Conservation (phyloP, 2,888 invertebrate genomes). For the Cephonodes hylas region DNA sequence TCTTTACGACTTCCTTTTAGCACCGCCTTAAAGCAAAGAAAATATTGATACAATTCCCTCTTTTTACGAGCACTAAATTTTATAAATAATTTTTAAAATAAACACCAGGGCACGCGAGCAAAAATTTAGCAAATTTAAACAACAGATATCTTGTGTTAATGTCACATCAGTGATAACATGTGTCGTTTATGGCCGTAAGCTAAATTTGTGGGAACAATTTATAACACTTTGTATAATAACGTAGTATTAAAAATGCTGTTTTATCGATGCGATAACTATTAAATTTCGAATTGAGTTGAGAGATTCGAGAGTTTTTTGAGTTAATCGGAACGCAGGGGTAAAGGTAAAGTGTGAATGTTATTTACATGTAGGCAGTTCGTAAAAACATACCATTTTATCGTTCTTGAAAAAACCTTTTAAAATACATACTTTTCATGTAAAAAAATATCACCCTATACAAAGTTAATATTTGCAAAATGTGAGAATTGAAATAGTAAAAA, state of each 20-base stretch:
- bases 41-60: neutral
- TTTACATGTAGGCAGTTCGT: too few species aligned
- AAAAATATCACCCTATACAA: too few species aligned
- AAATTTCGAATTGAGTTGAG: neutral
- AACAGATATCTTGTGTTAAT: neutral
- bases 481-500: too few species aligned
- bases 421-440: too few species aligned
- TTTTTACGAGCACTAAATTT: neutral
- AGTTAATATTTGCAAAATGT: too few species aligned
- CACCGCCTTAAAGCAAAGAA: neutral
- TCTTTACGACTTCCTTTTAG: neutral
- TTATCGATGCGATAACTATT: neutral
- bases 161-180: neutral
- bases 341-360: neutral
- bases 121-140: slow-evolving; percentile 6
- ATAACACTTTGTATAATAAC: slow-evolving; percentile 1
- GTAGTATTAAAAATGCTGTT: slow-evolving; percentile 6
- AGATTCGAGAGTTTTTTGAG: neutral
- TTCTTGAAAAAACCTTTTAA: too few species aligned
- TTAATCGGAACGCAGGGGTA: neutral
- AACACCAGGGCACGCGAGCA: neutral
- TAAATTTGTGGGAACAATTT: slow-evolving; percentile 5
- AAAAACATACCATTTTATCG: too few species aligned
- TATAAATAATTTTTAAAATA: neutral
- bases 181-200: neutral